Conservation (phyloP, 1,140 invertebrate genomes). For the Tachypleus tridentatus region DNA sequence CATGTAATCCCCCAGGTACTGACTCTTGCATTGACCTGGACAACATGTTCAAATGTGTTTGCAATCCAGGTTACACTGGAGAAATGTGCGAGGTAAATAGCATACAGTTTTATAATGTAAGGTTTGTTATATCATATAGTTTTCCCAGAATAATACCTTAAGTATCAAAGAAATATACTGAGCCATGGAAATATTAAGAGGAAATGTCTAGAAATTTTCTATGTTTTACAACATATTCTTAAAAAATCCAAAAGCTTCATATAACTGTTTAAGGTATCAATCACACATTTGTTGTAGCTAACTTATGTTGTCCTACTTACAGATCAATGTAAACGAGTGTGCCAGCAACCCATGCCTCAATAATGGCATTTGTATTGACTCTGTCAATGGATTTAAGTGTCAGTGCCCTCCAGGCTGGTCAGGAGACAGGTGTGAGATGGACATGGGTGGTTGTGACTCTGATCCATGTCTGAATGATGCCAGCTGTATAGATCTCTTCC, state of each 20-base stretch:
- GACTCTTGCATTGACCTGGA: slow-evolving; percentile 76
- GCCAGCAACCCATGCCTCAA: slow-evolving; percentile 74
- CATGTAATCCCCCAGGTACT: slow-evolving; percentile 76
- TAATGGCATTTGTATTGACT: slow-evolving; percentile 74
- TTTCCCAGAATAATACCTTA: too few species aligned
- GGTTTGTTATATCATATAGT: too few species aligned
- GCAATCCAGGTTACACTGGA: slow-evolving; percentile 78
- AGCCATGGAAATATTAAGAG: too few species aligned
- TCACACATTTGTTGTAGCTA: too few species aligned
- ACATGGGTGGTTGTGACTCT: slow-evolving; percentile 71
- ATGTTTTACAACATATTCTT: too few species aligned
- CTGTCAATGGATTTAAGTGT: slow-evolving; percentile 71
- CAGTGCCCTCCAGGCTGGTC: slow-evolving; percentile 75
- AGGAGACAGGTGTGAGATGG: slow-evolving; percentile 70
- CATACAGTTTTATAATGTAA: too few species aligned
- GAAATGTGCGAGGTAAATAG: slow-evolving; percentile 55
- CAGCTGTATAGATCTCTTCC: slow-evolving; percentile 80
- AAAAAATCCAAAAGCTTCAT: too few species aligned
- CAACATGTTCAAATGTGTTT: slow-evolving; percentile 75
- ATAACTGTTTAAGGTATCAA: too few species aligned
- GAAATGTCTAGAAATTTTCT: too few species aligned
- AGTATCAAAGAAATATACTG: too few species aligned
- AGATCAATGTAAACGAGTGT: slow-evolving; percentile 75
- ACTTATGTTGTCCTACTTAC: neutral
- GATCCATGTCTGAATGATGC: slow-evolving; percentile 86